Evolutionary conservation across 1,140 invertebrate genomes (phyloP), one percentile per base, ranked within the genome.

Genomic region (Caenorhabditis briggsae): DNA sequence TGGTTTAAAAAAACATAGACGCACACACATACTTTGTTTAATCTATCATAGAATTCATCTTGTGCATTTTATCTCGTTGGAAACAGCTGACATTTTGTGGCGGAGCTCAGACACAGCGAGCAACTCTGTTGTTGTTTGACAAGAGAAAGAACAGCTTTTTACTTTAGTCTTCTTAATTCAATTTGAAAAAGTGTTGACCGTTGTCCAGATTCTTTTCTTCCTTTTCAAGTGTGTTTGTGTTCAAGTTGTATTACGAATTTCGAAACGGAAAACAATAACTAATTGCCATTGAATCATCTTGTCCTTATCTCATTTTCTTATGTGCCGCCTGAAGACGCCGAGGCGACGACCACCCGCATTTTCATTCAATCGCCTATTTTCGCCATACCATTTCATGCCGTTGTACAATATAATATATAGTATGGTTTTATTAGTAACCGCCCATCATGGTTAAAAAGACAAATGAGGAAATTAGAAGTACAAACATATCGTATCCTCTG

Each of bases 11-110:
- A 9, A 70, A 46, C 5, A 18, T 16, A 70, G 46, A 70, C 64
- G 46, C 64, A 70, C 12, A 65, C 64, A 20, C 11, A 70, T 41
- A 70, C 70, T 78, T 78, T 50, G 43, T 50, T 78, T 78, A 78
- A 78, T 78, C 70, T 78, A 78, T 78, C 70, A 78, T 46, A 50
- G 70, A 78, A 78, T 78, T 78, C 70, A 50, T 78, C 70, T 78
- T 78, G 33, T 33, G 43, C 70, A 78, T 78, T 78, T 78, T 78
- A 78, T 78, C 70, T 78, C 50, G 11, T 33, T 53, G 7, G 70
- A 78, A 78, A 78, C 70, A 78, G 70, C 70, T 78, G 70, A 78
- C 70, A 78, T 78, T 78, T 46, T 78, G 70, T 78, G 70, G 70
- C 70, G 70, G 70, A 78, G 70, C 70, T 50, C 70, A 23, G 70